Percentiles rank a stretch among this genome's conserved stretches.
phyloP scores from a whole-genome alignment of 2,888 invertebrate genomes.

The Rhodophaea formosa region DNA sequence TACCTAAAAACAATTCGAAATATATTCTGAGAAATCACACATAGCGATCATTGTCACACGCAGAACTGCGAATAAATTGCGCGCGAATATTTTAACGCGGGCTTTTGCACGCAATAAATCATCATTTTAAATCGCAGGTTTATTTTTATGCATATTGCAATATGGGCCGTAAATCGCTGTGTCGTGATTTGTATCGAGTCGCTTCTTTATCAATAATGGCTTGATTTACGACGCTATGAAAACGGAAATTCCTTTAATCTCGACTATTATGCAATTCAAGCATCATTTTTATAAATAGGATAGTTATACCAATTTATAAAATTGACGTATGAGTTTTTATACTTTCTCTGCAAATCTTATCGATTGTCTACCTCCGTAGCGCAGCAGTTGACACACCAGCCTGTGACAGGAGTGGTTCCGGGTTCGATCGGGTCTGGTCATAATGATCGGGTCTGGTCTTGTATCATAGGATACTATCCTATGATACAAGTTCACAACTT shows the following conservation, averaged over 20 bases:
- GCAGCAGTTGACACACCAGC: too few relatives aligned
- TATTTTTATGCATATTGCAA: slow-evolving; percentile 20
- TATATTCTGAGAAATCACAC: slow-evolving; percentile 4
- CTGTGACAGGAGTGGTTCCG: too few relatives aligned
- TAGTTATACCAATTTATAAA: too few relatives aligned
- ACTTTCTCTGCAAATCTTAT: too few relatives aligned
- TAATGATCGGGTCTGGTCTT: too few relatives aligned
- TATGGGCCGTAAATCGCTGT: slow-evolving; percentile 13
- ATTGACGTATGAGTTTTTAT: too few relatives aligned
- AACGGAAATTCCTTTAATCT: not conserved
- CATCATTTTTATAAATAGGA: too few relatives aligned
- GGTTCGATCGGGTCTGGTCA: too few relatives aligned
- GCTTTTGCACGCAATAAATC: slow-evolving; percentile 27
- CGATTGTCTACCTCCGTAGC: too few relatives aligned
- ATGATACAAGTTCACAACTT: too few relatives aligned
- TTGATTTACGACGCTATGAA: not conserved
- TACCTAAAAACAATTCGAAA: slow-evolving; percentile 7
- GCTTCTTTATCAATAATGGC: slow-evolving; percentile 8
- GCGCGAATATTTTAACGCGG: slow-evolving; percentile 22
- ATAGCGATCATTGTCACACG: slow-evolving; percentile 16
- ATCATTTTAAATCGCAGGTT: slow-evolving; percentile 23
- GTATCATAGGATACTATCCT: too few relatives aligned
- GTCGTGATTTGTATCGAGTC: slow-evolving; percentile 12
- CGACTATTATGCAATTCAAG: not conserved
- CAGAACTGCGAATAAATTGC: slow-evolving; percentile 15